Percentiles rank a stretch among this genome's conserved stretches.
Evolutionary conservation across 2,888 invertebrate genomes (phyloP).

Genomic region (Ophonus ardosiacus): DNA sequence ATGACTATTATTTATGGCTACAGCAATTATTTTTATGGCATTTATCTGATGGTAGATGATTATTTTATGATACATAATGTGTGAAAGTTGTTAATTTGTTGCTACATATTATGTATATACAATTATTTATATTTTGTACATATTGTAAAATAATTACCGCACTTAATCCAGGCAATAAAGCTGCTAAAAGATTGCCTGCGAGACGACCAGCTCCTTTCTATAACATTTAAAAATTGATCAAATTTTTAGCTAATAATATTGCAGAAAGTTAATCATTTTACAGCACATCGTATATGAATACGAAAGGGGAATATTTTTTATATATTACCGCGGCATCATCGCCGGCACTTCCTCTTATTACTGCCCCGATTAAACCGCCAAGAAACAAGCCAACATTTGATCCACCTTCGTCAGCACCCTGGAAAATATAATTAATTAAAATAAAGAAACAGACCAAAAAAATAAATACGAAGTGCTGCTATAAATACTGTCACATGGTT

Average conservation of each 20-base stretch:
- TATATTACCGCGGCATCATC: slow-evolving; percentile 73
- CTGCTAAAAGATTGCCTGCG: slow-evolving; percentile 72
- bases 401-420: slow-evolving; percentile 71
- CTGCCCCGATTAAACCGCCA: slow-evolving; percentile 74
- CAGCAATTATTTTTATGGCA: not conserved
- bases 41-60: not conserved
- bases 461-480: too few species aligned
- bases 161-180: slow-evolving; percentile 74
- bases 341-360: slow-evolving; percentile 73
- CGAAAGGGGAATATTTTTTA: not conserved
- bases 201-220: slow-evolving; percentile 75
- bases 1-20: too few species aligned
- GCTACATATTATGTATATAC: slow-evolving; percentile 3
- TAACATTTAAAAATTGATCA: not conserved
- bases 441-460: too few species aligned
- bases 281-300: too few species aligned
- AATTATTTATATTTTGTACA: not conserved
- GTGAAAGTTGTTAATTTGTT: not conserved
- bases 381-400: slow-evolving; percentile 75
- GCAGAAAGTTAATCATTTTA: too few species aligned
- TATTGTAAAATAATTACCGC: slow-evolving; percentile 71
- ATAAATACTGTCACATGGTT: too few species aligned
- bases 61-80: not conserved
- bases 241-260: not conserved
- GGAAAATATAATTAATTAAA: not conserved